Base-by-base conservation (phyloP, 2,888 invertebrate species). In the Eupithecia insigniata region DNA sequence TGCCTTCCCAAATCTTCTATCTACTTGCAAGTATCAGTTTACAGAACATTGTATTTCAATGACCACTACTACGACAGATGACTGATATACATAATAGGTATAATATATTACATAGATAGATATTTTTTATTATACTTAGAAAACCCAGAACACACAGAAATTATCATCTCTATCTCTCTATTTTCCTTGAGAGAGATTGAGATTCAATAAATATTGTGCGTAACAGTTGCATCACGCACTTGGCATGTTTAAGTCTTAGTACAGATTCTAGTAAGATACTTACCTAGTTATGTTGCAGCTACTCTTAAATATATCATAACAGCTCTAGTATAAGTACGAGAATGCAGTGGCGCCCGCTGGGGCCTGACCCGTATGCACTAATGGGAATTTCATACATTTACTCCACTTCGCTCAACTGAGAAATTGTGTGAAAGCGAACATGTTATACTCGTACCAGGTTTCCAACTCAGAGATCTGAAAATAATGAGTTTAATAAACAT, bases 331-430 rank as follows among this genome's bases (percentile, higher is more conserved):
- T 30, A 28, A 30, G 30, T 60, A 18, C 60, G 60, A 66, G n/a
- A 55, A 67, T 55, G 51, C 55, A 67, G 43, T 30, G 28, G n/a
- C 22, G 22, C 39, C 67, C 43, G 30, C 30, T n/a, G 67, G 39
- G 60, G n/a, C 14, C 16, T 61, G 46, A 36, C 39, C 61, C 67
- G 14, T 39, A 39, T 67, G 26, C 36, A 58, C 67, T 68, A 60
- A 60, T 61, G 67, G 60, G 43, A 68, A 68, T 60, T 60, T 60
- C 67, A 68, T 64, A 64, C 36, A 36, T 64, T 36, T 64, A 64
- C 64, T 36, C 34, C 36, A 64, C 36, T 64, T 64, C 22, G 14
- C 64, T 64, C 64, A 64, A 64, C 64, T 34, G 64, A 34, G 36
- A 64, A 64, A 64, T 36, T 64, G 64, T 64, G 34, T 34, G 64